phyloP scores from a whole-genome alignment of 2,888 invertebrate genomes.

The Dastarcus helophoroides region DNA sequence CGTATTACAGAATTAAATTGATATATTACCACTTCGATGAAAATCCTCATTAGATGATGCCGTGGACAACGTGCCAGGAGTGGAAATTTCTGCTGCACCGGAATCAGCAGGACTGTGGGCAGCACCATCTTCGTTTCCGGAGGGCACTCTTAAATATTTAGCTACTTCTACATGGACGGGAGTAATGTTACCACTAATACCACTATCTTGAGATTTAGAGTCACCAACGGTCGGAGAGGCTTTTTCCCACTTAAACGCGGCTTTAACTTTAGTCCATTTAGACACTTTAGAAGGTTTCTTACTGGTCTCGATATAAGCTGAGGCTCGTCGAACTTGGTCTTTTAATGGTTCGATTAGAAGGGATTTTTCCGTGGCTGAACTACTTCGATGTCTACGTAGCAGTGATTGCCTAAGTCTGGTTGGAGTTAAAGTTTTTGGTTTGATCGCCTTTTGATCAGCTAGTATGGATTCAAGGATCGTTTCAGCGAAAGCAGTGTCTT shows the following conservation, averaged over 20 bases:
- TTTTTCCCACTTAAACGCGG: slow-evolving; percentile 78
- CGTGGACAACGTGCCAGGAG: slow-evolving; percentile 55
- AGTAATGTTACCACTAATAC: slow-evolving; percentile 35
- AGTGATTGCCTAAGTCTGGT: slow-evolving; percentile 38
- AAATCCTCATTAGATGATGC: slow-evolving; percentile 65
- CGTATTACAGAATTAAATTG: too few relatives aligned
- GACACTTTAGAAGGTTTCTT: slow-evolving; percentile 40
- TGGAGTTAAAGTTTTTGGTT: too few relatives aligned
- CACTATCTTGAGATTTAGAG: slow-evolving; percentile 36
- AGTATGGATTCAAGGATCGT: slow-evolving; percentile 55
- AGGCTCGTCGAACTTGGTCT: slow-evolving; percentile 12
- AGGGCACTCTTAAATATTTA: slow-evolving; percentile 42
- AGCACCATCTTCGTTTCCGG: slow-evolving; percentile 30
- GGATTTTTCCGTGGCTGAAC: slow-evolving; percentile 52
- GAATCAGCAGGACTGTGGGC: slow-evolving; percentile 46
- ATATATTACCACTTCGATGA: slow-evolving; percentile 29
- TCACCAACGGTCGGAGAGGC: slow-evolving; percentile 39
- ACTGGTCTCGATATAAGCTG: slow-evolving; percentile 8
- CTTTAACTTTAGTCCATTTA: slow-evolving; percentile 84
- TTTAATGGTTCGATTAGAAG: slow-evolving; percentile 6
- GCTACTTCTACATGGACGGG: slow-evolving; percentile 42
- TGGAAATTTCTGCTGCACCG: slow-evolving; percentile 42
- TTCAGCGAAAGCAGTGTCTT: slow-evolving; percentile 49
- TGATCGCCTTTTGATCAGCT: slow-evolving; percentile 28
- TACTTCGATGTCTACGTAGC: slow-evolving; percentile 46